Evolutionary conservation across 2,888 invertebrate species (phyloP).

Genomic region (Athalia rosae): DNA sequence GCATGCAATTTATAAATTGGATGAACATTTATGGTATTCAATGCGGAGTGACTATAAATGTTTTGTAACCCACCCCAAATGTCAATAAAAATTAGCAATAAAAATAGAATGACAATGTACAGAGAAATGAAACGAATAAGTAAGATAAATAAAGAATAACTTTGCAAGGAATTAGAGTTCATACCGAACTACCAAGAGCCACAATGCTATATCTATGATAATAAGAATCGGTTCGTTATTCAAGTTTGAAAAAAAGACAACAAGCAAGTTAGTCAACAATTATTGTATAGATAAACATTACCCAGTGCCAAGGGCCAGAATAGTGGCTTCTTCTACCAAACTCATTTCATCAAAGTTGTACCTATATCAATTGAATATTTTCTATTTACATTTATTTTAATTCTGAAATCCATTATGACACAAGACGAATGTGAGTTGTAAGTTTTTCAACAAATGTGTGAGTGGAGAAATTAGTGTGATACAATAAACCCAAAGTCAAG

Average conservation of each 20-base stretch:
- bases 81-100: neutral
- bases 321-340: constrained; percentile 70
- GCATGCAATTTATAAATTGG: constrained; percentile 6
- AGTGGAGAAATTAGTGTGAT: neutral
- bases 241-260: constrained; percentile 12
- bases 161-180: constrained; percentile 11
- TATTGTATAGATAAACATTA: constrained; percentile 58
- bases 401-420: constrained; percentile 12
- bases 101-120: constrained; percentile 2
- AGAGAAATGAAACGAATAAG: neutral
- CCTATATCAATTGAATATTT: constrained; percentile 58
- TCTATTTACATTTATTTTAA: constrained; percentile 9
- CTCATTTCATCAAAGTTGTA: constrained; percentile 67
- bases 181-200: constrained; percentile 23
- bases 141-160: constrained; percentile 17
- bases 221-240: constrained; percentile 18
- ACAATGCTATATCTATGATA: constrained; percentile 17
- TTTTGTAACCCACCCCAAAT: neutral
- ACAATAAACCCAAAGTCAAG: neutral
- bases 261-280: constrained; percentile 22
- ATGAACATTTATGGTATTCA: constrained; percentile 5
- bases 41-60: neutral
- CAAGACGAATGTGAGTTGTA: neutral
- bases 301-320: constrained; percentile 71
- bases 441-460: constrained; percentile 18